These are phyloP conservation scores for Coracopsis vasa DNA, from an alignment of 2,113 vertebrate genomes.

Conservation along the genomic window DNA sequence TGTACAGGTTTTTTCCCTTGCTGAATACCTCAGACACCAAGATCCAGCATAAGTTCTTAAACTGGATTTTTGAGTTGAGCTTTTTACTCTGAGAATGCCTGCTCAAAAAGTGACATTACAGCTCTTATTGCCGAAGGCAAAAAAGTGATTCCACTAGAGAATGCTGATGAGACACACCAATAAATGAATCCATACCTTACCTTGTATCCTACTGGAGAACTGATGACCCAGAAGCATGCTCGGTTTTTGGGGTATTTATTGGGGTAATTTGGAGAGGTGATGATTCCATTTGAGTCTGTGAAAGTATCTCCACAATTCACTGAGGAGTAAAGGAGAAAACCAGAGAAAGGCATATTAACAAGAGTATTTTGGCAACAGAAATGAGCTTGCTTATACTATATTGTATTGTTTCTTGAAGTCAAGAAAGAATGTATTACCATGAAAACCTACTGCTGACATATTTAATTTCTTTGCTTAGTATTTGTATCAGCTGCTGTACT, in stretches of 20 bases:
- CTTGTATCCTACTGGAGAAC: constrained; percentile 53
- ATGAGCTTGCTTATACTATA: not conserved
- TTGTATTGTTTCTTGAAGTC: not conserved
- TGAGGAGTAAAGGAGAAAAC: not conserved
- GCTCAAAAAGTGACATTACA: not conserved
- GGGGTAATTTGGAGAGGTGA: constrained; percentile 67
- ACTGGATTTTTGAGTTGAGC: not conserved
- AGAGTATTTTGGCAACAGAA: not conserved
- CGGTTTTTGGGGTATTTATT: constrained; percentile 41
- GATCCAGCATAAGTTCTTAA: not conserved
- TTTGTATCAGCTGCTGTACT: not conserved
- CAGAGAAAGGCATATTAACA: not conserved
- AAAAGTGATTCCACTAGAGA: not conserved
- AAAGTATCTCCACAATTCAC: constrained; percentile 69
- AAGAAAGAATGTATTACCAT: not conserved
- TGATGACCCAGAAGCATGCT: constrained; percentile 66
- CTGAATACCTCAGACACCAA: not conserved
- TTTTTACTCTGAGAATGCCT: not conserved
- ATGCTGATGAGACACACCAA: not conserved
- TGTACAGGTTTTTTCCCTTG: not conserved
- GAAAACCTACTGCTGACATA: not conserved
- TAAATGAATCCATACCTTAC: not conserved
- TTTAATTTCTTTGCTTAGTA: not conserved
- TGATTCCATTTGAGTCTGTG: constrained; percentile 15
- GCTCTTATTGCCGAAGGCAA: not conserved